phyloP scores from a whole-genome alignment of 2,113 vertebrate species.

The Regulus satrapa region DNA sequence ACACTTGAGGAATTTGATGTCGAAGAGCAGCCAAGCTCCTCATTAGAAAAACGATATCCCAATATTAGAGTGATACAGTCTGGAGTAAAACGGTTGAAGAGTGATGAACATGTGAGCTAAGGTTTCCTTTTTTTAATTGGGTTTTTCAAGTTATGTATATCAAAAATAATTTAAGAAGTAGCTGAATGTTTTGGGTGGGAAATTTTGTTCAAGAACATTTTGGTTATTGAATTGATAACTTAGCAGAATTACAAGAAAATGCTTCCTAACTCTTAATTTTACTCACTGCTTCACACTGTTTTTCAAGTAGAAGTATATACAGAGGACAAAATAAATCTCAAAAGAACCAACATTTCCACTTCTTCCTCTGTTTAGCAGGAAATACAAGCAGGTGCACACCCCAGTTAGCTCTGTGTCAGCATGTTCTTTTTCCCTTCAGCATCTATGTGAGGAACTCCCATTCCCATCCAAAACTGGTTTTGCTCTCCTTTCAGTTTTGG shows the following conservation, averaged over 20 bases:
- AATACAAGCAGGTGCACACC: accelerated
- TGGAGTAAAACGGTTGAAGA: conserved; percentile 77
- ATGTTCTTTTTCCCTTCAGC: neutral
- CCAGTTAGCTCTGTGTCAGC: neutral
- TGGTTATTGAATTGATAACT: neutral
- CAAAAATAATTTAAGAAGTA: neutral
- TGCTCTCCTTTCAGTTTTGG: neutral
- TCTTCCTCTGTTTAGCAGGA: neutral
- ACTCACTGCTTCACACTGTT: neutral
- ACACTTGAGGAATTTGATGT: conserved; percentile 91
- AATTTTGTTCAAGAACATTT: neutral
- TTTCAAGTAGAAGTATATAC: neutral
- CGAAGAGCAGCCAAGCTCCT: conserved; percentile 81
- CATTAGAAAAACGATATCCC: conserved; percentile 81
- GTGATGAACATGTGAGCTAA: conserved; percentile 78
- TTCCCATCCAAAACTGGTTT: neutral
- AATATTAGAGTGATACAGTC: conserved; percentile 89
- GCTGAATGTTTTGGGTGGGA: neutral
- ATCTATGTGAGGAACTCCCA: neutral
- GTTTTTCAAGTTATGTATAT: neutral
- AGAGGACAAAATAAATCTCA: neutral
- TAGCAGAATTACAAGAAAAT: neutral
- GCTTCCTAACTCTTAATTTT: neutral
- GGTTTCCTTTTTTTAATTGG: neutral
- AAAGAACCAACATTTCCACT: neutral